Base-by-base conservation (phyloP, 2,888 invertebrate species). In the Lepidochrysops patricia region DNA sequence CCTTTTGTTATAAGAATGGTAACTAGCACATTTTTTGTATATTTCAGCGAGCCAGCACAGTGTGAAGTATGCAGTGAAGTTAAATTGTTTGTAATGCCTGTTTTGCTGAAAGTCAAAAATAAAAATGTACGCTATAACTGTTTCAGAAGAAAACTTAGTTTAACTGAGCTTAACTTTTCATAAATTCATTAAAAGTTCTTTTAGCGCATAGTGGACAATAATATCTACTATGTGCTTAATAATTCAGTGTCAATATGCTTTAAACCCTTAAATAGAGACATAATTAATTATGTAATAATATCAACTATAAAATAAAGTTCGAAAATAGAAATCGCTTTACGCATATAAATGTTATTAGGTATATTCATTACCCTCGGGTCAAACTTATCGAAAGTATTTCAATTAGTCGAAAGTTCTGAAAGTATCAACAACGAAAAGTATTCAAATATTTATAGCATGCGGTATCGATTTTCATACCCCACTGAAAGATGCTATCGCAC, bases 401-500 rank as follows among this genome's bases (percentile, higher is more conserved):
- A 84, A 84, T 86, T 82, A 84, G 72, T 68, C 71, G 68, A 72
- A 71, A 71, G 74, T 69, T 59, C 27, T 26, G 52, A 37, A 59
- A 57, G 57, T 57, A 58, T 58, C 50, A 34, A 69, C 73, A 72
- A 73, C 72, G 72, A 76, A 78, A 80, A 74, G 68, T 69, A 70
- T 79, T 86, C 77, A 88, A 87, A 87, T 85, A 88, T 88, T 86
- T 84, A 88, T 86, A 72, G 72, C 63, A 65, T 66, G 65, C 67
- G 64, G 72, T 84, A 86, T 86, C 79, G 87, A 86, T 87, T 83
- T 64, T 58, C 49, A 66, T 77, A 70, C 84, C 84, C 84, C 75
- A 77, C 65, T 75, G 73, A 77, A 82, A 86, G 88, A 88, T 88
- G 79, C 67, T 88, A 88, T 88, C 88, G 74, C 71, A 73, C 78